These are phyloP conservation scores for Drosophila recens DNA, from an alignment of 2,888 invertebrate species.

Conservation along the genomic window DNA sequence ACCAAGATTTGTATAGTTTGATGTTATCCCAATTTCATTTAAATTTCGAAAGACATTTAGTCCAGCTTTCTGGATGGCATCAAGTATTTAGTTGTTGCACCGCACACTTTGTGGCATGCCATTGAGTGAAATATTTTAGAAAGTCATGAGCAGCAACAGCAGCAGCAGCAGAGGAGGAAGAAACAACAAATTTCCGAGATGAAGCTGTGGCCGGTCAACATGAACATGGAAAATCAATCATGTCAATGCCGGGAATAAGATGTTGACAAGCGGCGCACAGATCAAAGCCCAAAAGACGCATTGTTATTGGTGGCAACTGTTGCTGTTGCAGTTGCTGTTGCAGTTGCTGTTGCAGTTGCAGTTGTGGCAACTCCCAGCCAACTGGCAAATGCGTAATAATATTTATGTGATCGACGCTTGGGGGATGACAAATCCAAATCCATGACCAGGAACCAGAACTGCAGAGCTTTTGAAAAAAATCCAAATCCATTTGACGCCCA, in stretches of 20 bases:
- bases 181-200: conserved; percentile 44
- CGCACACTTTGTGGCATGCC: conserved; percentile 20
- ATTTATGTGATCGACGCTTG: conserved; percentile 65
- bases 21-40: background rate
- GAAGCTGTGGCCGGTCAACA: conserved; percentile 59
- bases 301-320: conserved; percentile 38
- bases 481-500: conserved; percentile 49
- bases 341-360: conserved; percentile 17
- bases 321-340: conserved; percentile 18
- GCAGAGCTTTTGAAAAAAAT: background rate
- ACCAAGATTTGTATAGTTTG: background rate
- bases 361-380: conserved; percentile 4
- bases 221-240: conserved; percentile 83
- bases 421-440: conserved; percentile 75
- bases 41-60: background rate
- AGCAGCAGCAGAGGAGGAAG: conserved; percentile 8
- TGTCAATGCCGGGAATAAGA: conserved; percentile 82
- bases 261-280: conserved; percentile 77
- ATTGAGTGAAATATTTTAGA: conserved; percentile 78
- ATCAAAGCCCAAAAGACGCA: conserved; percentile 62
- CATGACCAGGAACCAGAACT: conserved; percentile 11
- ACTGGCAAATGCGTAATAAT: conserved; percentile 67
- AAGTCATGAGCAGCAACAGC: conserved; percentile 61
- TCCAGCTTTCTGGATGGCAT: conserved; percentile 8
- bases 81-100: background rate